These are phyloP conservation scores for Cyanocitta stelleri DNA, from an alignment of 2,113 vertebrate species.

Conservation along the genomic window DNA sequence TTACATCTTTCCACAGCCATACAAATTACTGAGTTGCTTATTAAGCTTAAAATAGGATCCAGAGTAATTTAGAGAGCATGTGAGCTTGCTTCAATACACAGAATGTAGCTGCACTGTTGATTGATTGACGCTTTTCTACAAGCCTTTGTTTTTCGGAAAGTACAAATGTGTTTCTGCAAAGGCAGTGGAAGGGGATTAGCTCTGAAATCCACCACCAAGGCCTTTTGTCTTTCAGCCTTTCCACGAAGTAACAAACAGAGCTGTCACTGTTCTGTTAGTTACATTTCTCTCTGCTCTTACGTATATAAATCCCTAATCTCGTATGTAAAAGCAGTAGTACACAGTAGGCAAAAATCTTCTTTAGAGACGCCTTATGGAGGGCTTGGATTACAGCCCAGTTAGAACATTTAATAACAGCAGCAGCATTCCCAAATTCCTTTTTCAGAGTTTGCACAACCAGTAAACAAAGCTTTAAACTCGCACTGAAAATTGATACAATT, in stretches of 20 bases:
- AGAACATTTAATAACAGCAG: neutral
- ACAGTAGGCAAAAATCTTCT: neutral
- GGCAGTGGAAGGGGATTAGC: neutral
- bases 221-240: neutral
- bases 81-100: neutral
- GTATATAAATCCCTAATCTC: neutral
- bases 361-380: neutral
- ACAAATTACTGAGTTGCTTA: neutral
- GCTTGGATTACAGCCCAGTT: neutral
- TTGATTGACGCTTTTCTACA: neutral
- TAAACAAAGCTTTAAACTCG: neutral
- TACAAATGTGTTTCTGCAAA: neutral
- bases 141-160: neutral
- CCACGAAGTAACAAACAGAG: neutral
- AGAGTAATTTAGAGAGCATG: neutral
- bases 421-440: neutral
- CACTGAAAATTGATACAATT: conserved; percentile 37
- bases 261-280: neutral
- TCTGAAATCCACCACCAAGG: neutral
- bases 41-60: neutral
- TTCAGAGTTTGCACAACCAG: conserved; percentile 5
- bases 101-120: neutral
- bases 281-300: neutral
- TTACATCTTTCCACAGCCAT: neutral
- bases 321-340: neutral